These are phyloP conservation scores for Spheniscus humboldti DNA, from an alignment of 2,797 vertebrate genomes.

Conservation along the genomic window DNA sequence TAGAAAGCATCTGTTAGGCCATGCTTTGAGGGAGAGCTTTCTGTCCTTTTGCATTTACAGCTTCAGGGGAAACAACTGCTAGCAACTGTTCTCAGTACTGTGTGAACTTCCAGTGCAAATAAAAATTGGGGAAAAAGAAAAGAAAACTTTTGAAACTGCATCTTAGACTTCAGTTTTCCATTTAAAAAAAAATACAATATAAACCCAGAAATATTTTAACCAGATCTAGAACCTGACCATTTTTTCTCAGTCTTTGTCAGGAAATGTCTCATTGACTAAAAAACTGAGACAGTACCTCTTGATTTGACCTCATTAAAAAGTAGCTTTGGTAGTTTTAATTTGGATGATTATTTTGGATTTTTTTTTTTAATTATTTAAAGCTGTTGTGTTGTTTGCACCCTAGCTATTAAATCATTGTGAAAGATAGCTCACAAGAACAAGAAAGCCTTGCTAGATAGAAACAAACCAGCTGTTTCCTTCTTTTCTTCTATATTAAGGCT, in stretches of 20 bases:
- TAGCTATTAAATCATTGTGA: neutral
- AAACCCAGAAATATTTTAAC: neutral
- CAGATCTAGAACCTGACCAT: neutral
- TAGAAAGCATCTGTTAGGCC: slow-evolving; percentile 1
- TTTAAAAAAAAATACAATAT: neutral
- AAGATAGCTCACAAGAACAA: neutral
- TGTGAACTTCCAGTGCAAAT: neutral
- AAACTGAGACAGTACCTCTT: neutral
- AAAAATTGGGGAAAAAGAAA: neutral
- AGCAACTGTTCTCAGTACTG: neutral
- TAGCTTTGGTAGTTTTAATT: neutral
- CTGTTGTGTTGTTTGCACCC: neutral
- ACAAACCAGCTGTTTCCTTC: neutral
- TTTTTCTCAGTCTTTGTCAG: neutral
- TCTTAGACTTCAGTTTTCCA: neutral
- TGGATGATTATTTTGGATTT: neutral
- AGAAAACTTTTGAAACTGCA: neutral
- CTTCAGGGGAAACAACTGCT: neutral
- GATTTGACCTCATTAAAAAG: neutral
- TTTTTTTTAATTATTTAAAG: neutral
- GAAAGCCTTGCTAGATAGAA: neutral
- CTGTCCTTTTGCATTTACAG: neutral
- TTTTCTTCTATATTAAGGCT: neutral
- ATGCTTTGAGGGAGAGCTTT: neutral
- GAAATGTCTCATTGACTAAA: neutral